Evolutionary conservation across 92 coral and sea anemone species (phyloP), one percentile per base, ranked within the genome.

Genomic region (Siderastrea siderea): DNA sequence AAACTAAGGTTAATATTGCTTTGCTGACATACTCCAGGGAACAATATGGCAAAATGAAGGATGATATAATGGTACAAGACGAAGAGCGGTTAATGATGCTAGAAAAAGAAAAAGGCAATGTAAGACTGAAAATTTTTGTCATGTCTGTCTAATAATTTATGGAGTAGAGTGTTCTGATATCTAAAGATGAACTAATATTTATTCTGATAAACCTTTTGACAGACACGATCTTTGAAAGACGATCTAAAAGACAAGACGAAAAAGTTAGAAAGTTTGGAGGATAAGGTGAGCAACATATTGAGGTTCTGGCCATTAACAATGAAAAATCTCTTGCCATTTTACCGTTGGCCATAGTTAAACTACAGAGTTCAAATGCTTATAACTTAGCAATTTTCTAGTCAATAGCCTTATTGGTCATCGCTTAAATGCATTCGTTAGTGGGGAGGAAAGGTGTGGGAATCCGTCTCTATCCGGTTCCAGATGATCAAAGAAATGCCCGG

Each of bases 21-120:
- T 68, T 51, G 57, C n/a, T 65, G 38, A 48, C 46, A 62, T 47
- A n/a, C 26, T 44, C 60, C 75, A 93, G 96, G 71, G 87, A 90
- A 66, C 77, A 90, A 47, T 87, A 71, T 51, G 87, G 90, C 47
- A 83, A 72, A 64, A 51, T 93, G 84, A 86, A 82, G 50, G 63
- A 83, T 9, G 84, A 90, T 46, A 62, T 86, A 14, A 92, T 64
- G 47, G 81, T 86, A 19, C 96, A 90, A 62, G 88, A 83, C 26
- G 75, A 93, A 79, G 86, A 77, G 77, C 54, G 89, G 16, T 57
- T 85, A 54, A 44, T 71, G 7, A 64, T 71, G 15, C 75, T 93
- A 47, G 91, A 93, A 82, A 63, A 89, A 65, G 93, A 90, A 75
- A 91, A 90, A 57, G 55, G 19, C 73, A 79, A 82, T 66, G 96